Evolutionary conservation across 2,888 invertebrate species (phyloP), one percentile per base, ranked within the genome.

Genomic region (Sylvicola cinctus): DNA sequence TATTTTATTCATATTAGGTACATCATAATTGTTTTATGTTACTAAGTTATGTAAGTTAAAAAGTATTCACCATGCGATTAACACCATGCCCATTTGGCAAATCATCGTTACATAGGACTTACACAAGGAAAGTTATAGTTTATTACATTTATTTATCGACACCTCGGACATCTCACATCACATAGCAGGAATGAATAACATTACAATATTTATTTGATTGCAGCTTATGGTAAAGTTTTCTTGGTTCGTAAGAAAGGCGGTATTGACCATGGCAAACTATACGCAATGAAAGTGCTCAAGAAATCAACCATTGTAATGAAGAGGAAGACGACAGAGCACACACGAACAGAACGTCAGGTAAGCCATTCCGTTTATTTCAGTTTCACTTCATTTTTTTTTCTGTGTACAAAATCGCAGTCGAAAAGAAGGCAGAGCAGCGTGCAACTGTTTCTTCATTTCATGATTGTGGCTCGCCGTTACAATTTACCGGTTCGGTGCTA

Each of bases 241-340:
- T 70, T 96, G 55, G 95, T 95, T 43, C 71, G 90, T 43, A 96
- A 95, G 62, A 66, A 76, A 46, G 77, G 77, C 37, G 93, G 81
- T 31, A 61, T 68, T 38, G 95, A 96, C 62, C 70, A 77, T 48
- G 81, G 81, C 32, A 78, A 83, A 44, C 66, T 95, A 40, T 96
- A 95, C 62, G 95, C 95, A 37, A 95, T 96, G 93, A 96, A 96
- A 62, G 91, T 95, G 44, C 64, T 95, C 52, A 90, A 90, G 61
- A 95, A 95, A 56, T 85, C 87, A 35, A 79, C 85, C 17, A 90
- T 93, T 47, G 84, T 90, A 27, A 85, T 84, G 58, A 90, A 88
- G 63, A 75, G 84, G 54, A 91, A 91, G 63, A 90, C 90, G 37
- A 80, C 90, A 10, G 96, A 96, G 54, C 96, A 96, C 61, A 95